Evolutionary conservation across 2,888 invertebrate species (phyloP).

Genomic region (Cremastinae sp.): DNA sequence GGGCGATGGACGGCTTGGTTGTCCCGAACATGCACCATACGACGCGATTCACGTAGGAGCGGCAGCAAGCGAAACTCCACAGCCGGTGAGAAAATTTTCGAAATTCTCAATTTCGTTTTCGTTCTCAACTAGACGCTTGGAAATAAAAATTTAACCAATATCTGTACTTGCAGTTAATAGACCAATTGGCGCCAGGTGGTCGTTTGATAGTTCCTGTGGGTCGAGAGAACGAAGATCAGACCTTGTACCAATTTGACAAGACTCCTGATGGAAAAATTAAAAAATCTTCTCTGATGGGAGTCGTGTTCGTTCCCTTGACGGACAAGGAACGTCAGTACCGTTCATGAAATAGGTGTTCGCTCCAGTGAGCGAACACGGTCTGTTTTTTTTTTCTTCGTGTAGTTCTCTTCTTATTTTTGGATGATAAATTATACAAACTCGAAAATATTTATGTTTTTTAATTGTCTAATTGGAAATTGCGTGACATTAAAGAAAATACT

Average conservation of each 20-base stretch:
- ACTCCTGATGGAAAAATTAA: constrained; percentile 88
- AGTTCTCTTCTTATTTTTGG: constrained; percentile 8
- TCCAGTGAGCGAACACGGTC: constrained; percentile 67
- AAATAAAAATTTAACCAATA: background rate
- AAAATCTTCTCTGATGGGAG: constrained; percentile 93
- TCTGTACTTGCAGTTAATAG: constrained; percentile 82
- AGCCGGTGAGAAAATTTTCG: constrained; percentile 83
- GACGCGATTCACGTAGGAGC: constrained; percentile 97
- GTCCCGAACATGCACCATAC: constrained; percentile 88
- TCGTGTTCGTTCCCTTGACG: constrained; percentile 97
- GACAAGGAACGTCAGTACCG: constrained; percentile 89
- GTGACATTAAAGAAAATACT: constrained; percentile 21
- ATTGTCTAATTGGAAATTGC: constrained; percentile 8
- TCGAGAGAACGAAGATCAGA: constrained; percentile 91
- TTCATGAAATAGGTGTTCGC: constrained; percentile 77
- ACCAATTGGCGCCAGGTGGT: constrained; percentile 95
- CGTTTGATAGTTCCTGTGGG: constrained; percentile 95
- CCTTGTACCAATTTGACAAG: constrained; percentile 94
- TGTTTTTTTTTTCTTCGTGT: constrained; percentile 41
- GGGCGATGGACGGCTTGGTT: constrained; percentile 95
- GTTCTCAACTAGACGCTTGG: background rate
- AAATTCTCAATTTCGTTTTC: background rate
- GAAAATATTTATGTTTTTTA: constrained; percentile 13
- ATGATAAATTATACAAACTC: constrained; percentile 10
- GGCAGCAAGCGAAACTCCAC: constrained; percentile 89